phyloP scores from a whole-genome alignment of 2,888 invertebrate genomes.

The Phrixothrix hirtus region DNA sequence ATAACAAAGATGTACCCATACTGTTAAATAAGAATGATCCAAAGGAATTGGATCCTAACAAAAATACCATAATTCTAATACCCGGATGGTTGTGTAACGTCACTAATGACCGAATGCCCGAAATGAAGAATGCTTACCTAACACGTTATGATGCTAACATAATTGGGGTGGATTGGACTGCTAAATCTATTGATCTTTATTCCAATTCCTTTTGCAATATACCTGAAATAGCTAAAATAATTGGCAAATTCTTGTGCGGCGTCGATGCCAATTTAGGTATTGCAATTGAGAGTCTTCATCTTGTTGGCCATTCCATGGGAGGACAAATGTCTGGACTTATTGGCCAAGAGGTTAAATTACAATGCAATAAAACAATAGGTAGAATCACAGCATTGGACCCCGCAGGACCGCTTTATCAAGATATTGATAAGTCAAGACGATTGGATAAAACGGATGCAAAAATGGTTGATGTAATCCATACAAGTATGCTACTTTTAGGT shows the following conservation, averaged over 20 bases:
- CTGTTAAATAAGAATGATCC: neutral
- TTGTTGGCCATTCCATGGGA: constrained; percentile 21
- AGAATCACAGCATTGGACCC: constrained; percentile 24
- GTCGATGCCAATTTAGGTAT: neutral
- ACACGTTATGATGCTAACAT: constrained; percentile 11
- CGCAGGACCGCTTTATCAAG: constrained; percentile 12
- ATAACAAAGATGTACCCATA: neutral
- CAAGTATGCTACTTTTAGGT: constrained; percentile 12
- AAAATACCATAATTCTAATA: constrained; percentile 2
- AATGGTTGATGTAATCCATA: constrained; percentile 20
- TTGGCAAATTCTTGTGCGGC: constrained; percentile 7
- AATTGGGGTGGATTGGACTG: constrained; percentile 11
- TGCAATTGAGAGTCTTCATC: constrained; percentile 4
- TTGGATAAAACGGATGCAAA: constrained; percentile 13
- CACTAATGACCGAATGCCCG: constrained; percentile 2
- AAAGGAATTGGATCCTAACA: neutral
- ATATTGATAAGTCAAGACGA: neutral
- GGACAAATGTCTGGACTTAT: constrained; percentile 17
- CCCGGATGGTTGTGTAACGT: constrained; percentile 12
- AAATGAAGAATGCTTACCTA: constrained; percentile 15
- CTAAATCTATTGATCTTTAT: constrained; percentile 3
- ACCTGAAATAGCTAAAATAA: constrained; percentile 5
- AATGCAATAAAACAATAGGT: constrained; percentile 6
- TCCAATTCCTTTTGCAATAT: neutral
- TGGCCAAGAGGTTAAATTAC: constrained; percentile 6